Percentiles rank a stretch among this genome's conserved stretches.
These are phyloP conservation scores for Caenorhabditis sulstoni DNA, from an alignment of 2,888 invertebrate genomes.

Conservation along the genomic window DNA sequence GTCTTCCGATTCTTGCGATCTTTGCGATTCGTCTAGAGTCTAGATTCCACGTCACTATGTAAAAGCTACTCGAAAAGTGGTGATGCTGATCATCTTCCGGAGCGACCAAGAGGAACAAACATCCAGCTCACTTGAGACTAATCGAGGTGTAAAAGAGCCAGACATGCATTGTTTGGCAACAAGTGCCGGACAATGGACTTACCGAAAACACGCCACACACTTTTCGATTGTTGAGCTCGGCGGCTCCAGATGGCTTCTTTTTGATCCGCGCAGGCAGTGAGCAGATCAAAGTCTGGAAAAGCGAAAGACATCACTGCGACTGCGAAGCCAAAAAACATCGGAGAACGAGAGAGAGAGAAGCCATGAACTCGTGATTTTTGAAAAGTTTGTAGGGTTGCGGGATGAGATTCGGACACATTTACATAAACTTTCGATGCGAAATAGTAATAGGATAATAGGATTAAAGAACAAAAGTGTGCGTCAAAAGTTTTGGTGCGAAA, in stretches of 20 bases:
- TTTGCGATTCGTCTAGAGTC: too few relatives aligned
- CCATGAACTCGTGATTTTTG: conserved; percentile 23
- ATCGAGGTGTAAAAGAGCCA: conserved; percentile 3
- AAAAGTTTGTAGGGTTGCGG: conserved; percentile 11
- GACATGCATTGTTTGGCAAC: conserved; percentile 18
- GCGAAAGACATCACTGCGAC: not conserved
- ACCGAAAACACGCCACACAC: conserved; percentile 48
- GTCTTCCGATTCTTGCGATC: too few relatives aligned
- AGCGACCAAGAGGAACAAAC: conserved; percentile 9
- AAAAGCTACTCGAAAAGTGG: not conserved
- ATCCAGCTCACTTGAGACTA: conserved; percentile 18
- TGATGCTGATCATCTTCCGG: not conserved
- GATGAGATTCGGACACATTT: not conserved
- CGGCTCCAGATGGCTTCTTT: conserved; percentile 20
- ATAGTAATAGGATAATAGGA: not conserved
- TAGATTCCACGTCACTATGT: conserved; percentile 10
- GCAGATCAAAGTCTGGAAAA: conserved; percentile 18
- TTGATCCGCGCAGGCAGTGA: conserved; percentile 3
- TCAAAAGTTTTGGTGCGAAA: not conserved
- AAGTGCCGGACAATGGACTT: conserved; percentile 28
- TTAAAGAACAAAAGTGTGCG: conserved; percentile 14
- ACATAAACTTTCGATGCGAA: not conserved
- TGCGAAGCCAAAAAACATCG: not conserved
- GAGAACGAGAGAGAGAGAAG: not conserved
- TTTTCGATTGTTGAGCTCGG: conserved; percentile 46